Base-by-base conservation (phyloP, 2,113 vertebrate genomes). In the Ptilonorhynchus violaceus region DNA sequence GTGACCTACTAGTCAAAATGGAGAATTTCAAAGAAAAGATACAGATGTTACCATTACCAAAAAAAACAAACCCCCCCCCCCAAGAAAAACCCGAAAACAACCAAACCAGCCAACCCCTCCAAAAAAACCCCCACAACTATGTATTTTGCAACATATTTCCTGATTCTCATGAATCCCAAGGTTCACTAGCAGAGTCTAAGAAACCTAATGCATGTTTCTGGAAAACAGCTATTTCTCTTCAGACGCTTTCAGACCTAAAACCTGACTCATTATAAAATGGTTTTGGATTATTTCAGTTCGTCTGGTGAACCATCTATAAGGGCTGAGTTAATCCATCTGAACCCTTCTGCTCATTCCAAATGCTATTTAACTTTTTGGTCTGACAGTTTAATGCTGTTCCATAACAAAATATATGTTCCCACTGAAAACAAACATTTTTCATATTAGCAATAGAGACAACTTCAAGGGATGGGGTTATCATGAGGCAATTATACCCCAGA, bases 391-490 rank as follows among this genome's bases (percentile, higher is more conserved):
- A 96, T 96, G 88, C 68, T 92, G 58, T 74, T 92, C 28, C 68
- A 84, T 90, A 58, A 86, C 84, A 93, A 95, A 97, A 97, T 97
- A 97, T 95, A 97, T 96, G 93, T 96, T 95, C 79, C 77, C 88
- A 88, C 35, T 80, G 92, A 94, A 97, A 97, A 96, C 91, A 96
- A 97, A 90, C 89, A 94, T 94, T 96, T 97, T 96, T 97, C 88
- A 81, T 95, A 97, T 90, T 97, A 96, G 80, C 81, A 88, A 86
- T 63, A 91, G 64, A 75, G 58, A 78, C 52, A 90, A 90, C 87
- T 95, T 97, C 89, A 97, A 97, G 93, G 75, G 41, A 93, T 95
- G 88, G 96, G 95, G 96, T 97, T 97, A 97, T 97, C 94, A 76
- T 67, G 81, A 97, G 78, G 89, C 85, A 96, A 97, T 96, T 96